Percentiles rank a stretch among this genome's conserved stretches.
phyloP scores from a whole-genome alignment of 2,113 vertebrate genomes.

The Ptilorrhoa leucosticta region DNA sequence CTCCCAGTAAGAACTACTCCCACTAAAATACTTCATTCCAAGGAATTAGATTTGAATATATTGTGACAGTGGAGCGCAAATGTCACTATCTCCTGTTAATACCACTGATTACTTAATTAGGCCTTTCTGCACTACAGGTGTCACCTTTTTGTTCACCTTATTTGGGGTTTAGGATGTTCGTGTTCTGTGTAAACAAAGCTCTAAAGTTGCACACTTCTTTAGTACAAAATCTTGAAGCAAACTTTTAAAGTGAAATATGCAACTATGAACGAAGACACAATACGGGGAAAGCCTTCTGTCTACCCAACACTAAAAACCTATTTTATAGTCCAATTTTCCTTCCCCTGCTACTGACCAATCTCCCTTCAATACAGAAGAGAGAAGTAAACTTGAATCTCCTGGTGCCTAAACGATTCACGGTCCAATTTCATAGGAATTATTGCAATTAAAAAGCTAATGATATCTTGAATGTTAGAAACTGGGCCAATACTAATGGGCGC shows the following conservation, averaged over 20 bases:
- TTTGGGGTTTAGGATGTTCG: not conserved
- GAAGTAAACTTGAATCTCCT: conserved; percentile 66
- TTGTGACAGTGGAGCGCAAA: not conserved
- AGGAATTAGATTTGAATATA: not conserved
- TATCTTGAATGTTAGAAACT: conserved; percentile 58
- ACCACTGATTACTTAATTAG: not conserved
- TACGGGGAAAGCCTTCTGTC: not conserved
- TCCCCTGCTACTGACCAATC: conserved; percentile 22
- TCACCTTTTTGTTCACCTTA: not conserved
- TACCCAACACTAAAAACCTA: not conserved
- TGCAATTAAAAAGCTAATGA: conserved; percentile 14
- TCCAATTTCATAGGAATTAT: conserved; percentile 50
- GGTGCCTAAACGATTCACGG: conserved; percentile 68
- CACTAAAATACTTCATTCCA: not conserved
- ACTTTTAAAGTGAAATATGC: conserved; percentile 3
- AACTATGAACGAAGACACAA: not conserved
- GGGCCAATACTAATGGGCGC: conserved; percentile 52
- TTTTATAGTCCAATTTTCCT: not conserved
- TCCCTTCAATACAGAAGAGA: conserved; percentile 13
- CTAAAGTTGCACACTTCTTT: not conserved
- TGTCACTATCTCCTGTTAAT: not conserved
- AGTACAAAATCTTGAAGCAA: conserved; percentile 34
- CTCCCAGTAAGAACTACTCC: not conserved
- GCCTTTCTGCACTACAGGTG: not conserved
- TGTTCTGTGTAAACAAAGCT: conserved; percentile 10